These are phyloP conservation scores for Calyptomena viridis DNA, from an alignment of 2,113 vertebrate species.

Conservation along the genomic window DNA sequence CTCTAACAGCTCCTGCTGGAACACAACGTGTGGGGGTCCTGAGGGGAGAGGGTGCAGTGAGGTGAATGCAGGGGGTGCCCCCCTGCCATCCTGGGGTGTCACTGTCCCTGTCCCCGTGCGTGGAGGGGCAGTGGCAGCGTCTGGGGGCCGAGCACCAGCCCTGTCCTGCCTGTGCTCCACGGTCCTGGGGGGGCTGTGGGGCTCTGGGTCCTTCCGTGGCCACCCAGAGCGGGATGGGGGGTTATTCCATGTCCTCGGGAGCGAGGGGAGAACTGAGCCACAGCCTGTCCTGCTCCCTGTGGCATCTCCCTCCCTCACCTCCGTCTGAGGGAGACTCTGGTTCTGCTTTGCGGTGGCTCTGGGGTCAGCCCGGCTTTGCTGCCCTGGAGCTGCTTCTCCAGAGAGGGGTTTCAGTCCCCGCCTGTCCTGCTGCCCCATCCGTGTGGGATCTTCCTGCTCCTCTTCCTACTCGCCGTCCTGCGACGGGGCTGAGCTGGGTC, in stretches of 20 bases:
- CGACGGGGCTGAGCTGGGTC: not conserved
- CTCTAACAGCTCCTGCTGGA: slow-evolving; percentile 23
- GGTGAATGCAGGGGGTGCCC: not conserved
- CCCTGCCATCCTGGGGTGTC: not conserved
- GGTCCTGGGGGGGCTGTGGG: not conserved
- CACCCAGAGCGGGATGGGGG: rapidly evolving
- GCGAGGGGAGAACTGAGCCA: not conserved
- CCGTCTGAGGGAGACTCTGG: rapidly evolving
- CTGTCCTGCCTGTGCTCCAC: rapidly evolving
- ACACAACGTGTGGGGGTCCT: not conserved
- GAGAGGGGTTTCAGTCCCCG: not conserved
- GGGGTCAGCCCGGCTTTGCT: not conserved
- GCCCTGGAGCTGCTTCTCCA: not conserved
- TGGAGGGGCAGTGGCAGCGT: not conserved
- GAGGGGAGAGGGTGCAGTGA: not conserved
- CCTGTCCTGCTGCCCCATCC: not conserved
- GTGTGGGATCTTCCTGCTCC: not conserved
- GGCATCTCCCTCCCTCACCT: not conserved
- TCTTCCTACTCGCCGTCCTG: not conserved
- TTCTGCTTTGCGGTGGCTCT: not conserved
- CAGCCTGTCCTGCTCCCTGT: not conserved
- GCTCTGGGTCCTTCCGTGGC: not conserved
- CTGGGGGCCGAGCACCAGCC: not conserved
- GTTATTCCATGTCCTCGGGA: not conserved
- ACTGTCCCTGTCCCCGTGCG: not conserved